Evolutionary conservation across 2,888 invertebrate species (phyloP).

Genomic region (Pimpla rufipes): DNA sequence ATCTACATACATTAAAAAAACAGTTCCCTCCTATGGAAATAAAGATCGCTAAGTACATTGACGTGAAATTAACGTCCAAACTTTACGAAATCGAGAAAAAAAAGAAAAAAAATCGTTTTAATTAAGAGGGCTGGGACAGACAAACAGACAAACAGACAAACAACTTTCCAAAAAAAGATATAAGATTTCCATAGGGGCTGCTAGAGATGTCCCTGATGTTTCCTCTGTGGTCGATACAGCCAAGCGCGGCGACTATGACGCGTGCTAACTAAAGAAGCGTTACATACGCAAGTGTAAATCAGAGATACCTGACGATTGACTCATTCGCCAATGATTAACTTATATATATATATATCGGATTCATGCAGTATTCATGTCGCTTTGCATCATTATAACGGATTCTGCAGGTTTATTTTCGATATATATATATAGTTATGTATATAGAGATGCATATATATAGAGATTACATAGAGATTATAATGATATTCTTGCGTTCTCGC

Average conservation of each 20-base stretch:
- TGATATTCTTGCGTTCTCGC: constrained; percentile 46
- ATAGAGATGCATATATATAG: constrained; percentile 27
- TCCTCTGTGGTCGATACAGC: neutral
- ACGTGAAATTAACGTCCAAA: too few relatives aligned
- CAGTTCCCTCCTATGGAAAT: too few relatives aligned
- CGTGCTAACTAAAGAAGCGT: neutral
- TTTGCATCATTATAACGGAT: constrained; percentile 21
- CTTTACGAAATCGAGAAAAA: too few relatives aligned
- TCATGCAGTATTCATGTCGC: constrained; percentile 42
- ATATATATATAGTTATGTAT: constrained; percentile 3
- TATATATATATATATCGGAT: neutral
- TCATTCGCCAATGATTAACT: constrained; percentile 26
- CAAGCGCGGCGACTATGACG: neutral
- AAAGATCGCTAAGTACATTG: too few relatives aligned
- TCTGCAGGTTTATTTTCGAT: neutral
- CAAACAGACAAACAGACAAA: too few relatives aligned
- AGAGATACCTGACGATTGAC: constrained; percentile 42
- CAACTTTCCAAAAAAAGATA: too few relatives aligned
- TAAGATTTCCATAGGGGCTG: too few relatives aligned
- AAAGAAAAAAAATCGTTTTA: too few relatives aligned
- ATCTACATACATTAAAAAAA: too few relatives aligned
- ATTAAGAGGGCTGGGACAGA: too few relatives aligned
- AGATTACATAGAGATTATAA: constrained; percentile 34
- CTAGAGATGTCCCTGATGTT: constrained; percentile 28
- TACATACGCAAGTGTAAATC: constrained; percentile 15